Conservation (phyloP, 2,888 invertebrate species). For the Myopa testacea region DNA sequence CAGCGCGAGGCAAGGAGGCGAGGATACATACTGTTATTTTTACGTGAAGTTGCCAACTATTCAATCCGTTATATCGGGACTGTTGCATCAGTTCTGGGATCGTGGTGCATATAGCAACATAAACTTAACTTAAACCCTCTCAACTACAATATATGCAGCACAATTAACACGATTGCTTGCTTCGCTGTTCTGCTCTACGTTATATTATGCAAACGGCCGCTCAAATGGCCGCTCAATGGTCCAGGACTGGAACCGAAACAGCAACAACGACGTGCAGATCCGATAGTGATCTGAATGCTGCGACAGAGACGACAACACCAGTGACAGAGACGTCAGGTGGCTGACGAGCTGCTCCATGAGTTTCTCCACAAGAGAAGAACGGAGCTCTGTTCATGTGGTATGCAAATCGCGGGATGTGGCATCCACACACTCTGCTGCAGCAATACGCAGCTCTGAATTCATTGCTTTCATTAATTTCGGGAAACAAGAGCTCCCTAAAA, state of each 20-base stretch:
- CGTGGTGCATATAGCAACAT: not conserved
- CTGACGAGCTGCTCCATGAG: conserved; percentile 23
- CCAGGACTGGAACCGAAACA: not conserved
- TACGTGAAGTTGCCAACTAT: too few species aligned
- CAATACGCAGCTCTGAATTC: too few species aligned
- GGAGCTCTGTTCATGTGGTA: not conserved
- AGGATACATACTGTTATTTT: too few species aligned
- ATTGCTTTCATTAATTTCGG: too few species aligned
- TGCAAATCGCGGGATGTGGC: not conserved
- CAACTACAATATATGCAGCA: conserved; percentile 61
- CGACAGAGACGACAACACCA: conserved; percentile 36
- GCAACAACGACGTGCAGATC: not conserved
- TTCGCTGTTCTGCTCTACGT: not conserved
- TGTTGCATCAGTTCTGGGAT: too few species aligned
- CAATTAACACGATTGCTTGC: conserved; percentile 59
- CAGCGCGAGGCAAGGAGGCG: too few species aligned
- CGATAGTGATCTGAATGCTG: conserved; percentile 41
- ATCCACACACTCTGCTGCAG: conserved; percentile 12
- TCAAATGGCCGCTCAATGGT: not conserved
- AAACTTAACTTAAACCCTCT: not conserved
- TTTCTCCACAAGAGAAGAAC: not conserved
- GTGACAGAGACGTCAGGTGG: conserved; percentile 56
- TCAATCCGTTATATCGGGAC: too few species aligned
- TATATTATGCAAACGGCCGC: not conserved
- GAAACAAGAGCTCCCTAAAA: too few species aligned